A percentile compares a stretch with the other conserved stretches of the same genome.
Evolutionary conservation across 2,797 vertebrate species (phyloP).

Genomic region (Moxostoma hubbsi): DNA sequence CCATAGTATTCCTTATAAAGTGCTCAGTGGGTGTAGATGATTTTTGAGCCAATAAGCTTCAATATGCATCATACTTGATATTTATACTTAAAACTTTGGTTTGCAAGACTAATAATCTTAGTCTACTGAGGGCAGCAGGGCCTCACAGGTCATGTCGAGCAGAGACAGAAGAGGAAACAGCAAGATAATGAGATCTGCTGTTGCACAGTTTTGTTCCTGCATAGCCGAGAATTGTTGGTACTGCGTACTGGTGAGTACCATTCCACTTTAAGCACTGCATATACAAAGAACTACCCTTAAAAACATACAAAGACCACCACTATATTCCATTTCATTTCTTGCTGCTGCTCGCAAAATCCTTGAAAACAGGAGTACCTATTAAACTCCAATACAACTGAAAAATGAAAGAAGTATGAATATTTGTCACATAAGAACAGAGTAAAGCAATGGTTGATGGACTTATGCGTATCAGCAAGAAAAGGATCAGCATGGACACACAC

Average conservation of each 20-base stretch:
- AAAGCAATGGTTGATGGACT: slow-evolving; percentile 27
- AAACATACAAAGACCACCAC: slow-evolving; percentile 19
- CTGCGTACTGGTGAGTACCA: not conserved
- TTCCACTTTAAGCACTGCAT: not conserved
- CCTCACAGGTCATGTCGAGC: too few relatives aligned
- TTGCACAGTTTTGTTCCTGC: too few relatives aligned
- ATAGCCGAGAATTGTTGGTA: not conserved
- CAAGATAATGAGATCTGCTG: too few relatives aligned
- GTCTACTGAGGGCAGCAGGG: too few relatives aligned
- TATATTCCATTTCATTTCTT: slow-evolving; percentile 13
- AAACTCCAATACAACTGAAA: slow-evolving; percentile 13
- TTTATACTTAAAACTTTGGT: too few relatives aligned
- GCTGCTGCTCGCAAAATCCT: slow-evolving; percentile 16
- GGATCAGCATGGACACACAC: slow-evolving; percentile 20
- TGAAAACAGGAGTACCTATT: slow-evolving; percentile 15
- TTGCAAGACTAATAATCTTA: too few relatives aligned
- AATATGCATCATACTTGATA: too few relatives aligned
- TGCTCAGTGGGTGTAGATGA: too few relatives aligned
- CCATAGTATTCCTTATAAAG: too few relatives aligned
- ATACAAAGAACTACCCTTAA: slow-evolving; percentile 19
- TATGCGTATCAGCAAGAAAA: slow-evolving; percentile 19
- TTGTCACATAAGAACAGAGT: slow-evolving; percentile 11
- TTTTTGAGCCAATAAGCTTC: too few relatives aligned
- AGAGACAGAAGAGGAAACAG: too few relatives aligned
- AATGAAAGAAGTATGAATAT: slow-evolving; percentile 17